Percentiles rank a stretch among this genome's conserved stretches.
phyloP scores from a whole-genome alignment of 2,888 invertebrate genomes.

The Phyto melanocephala region DNA sequence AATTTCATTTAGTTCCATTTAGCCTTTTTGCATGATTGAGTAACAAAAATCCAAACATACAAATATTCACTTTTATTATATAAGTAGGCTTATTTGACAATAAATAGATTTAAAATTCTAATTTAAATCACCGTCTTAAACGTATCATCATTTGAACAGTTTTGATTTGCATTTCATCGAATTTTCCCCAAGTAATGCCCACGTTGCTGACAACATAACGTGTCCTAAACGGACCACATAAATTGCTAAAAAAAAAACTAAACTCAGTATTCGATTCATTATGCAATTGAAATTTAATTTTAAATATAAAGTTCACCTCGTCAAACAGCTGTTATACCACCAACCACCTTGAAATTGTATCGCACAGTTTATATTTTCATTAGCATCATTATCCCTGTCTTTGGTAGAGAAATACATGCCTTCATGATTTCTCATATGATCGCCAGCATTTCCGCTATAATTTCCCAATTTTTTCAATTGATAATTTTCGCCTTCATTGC shows the following conservation, averaged over 20 bases:
- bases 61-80: no score
- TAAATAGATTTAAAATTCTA: no score
- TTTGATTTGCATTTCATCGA: slow-evolving; percentile 4
- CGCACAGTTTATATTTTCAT: slow-evolving; percentile 37
- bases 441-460: slow-evolving; percentile 53
- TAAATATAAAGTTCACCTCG: slow-evolving; percentile 26
- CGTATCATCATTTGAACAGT: slow-evolving; percentile 52
- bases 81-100: no score
- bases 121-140: background rate
- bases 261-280: no score
- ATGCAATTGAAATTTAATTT: background rate
- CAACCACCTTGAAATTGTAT: slow-evolving; percentile 36
- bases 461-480: slow-evolving; percentile 42
- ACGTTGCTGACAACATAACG: slow-evolving; percentile 24
- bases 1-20: no score
- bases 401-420: slow-evolving; percentile 48
- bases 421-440: slow-evolving; percentile 39
- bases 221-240: slow-evolving; percentile 48
- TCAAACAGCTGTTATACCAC: slow-evolving; percentile 54
- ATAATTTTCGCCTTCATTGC: slow-evolving; percentile 48
- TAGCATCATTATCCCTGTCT: slow-evolving; percentile 45
- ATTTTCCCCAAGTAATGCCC: slow-evolving; percentile 42
- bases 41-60: no score
- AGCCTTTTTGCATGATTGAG: no score
- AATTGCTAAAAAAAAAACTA: slow-evolving; percentile 43